Conservation (phyloP, 1,140 invertebrate genomes). For the Tenebrio molitor region DNA sequence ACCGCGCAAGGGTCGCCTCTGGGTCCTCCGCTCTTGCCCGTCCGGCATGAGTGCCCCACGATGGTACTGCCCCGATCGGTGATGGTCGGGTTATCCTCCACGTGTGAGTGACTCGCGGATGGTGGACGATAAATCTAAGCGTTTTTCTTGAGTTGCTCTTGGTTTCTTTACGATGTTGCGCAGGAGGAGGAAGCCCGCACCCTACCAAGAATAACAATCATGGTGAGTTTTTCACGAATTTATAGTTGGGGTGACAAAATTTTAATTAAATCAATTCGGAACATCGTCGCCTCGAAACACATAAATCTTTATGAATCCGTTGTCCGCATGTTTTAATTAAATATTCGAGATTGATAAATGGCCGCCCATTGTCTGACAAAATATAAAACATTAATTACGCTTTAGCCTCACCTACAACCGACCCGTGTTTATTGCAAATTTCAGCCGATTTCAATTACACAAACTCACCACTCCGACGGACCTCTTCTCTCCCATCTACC, state of each 20-base stretch:
- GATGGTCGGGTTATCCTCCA: constrained; percentile 1
- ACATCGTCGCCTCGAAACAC: constrained; percentile 61
- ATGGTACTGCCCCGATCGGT: constrained; percentile 42
- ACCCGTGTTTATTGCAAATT: constrained; percentile 49
- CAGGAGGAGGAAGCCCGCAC: constrained; percentile 24
- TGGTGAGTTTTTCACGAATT: constrained; percentile 49
- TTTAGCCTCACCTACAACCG: constrained; percentile 57
- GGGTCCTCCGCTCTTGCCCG: not conserved
- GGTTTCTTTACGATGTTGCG: constrained; percentile 40
- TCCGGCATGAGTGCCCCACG: constrained; percentile 24
- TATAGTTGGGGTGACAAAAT: constrained; percentile 61
- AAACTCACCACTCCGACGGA: constrained; percentile 3
- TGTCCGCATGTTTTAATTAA: constrained; percentile 67
- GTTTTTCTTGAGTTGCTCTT: constrained; percentile 32
- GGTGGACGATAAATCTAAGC: constrained; percentile 6
- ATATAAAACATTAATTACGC: constrained; percentile 62
- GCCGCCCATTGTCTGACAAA: constrained; percentile 63
- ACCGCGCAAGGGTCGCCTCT: constrained; percentile 14
- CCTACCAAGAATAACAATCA: constrained; percentile 37
- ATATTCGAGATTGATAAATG: constrained; percentile 66
- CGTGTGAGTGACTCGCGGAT: constrained; percentile 12
- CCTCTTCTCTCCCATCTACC: too few species aligned
- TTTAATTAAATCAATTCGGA: constrained; percentile 65
- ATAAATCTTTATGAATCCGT: constrained; percentile 66
- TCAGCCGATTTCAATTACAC: constrained; percentile 52